Base-by-base conservation (phyloP, 2,888 invertebrate species). In the Standfussiana lucernea region DNA sequence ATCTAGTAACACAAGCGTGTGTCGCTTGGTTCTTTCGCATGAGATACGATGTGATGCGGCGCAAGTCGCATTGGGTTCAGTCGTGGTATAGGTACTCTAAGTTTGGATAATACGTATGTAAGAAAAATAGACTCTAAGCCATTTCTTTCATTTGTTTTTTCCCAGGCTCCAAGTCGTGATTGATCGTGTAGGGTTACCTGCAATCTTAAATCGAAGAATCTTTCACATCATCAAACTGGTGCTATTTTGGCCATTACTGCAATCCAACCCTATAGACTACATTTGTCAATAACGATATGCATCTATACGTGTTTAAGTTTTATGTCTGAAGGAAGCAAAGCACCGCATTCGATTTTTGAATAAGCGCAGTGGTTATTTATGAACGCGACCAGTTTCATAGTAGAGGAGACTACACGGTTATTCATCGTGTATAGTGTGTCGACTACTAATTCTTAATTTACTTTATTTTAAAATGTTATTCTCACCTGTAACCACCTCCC, bases 401-500 rank as follows among this genome's bases (percentile, higher is more conserved):
- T 56, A 6, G 28, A 56, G 13, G 18, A 56, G 13, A 53, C n/a
- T 18, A 28, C 56, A 7, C 18, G 18, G 56, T 59, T 32, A 59
- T 59, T 59, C 7, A 18, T 32, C 18, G 15, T 15, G 13, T 28
- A 56, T 6, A 13, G n/a, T n/a, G 7, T 28, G 53, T n/a, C 32
- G 8, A 21, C 5, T 15, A 61, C 24, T 37, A 28, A 53, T 53
- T 35, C 21, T 61, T 21, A 21, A 8, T 35, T 35, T 11, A 35
- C 11, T 11, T 61, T 61, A 2, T 2, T 8, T 15, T 1, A 47
- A 40, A 59, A 65, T 15, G 2, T 50, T 35, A 13, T 24, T 28
- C 95, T 96, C 92, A 98, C 98, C 97, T 90, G 98, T 98, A 84
- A 98, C 97, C 81, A 97, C 94, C 89, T 98, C 97, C 77, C 97